phyloP scores from a whole-genome alignment of 2,113 vertebrate genomes.

The Rostratula benghalensis region DNA sequence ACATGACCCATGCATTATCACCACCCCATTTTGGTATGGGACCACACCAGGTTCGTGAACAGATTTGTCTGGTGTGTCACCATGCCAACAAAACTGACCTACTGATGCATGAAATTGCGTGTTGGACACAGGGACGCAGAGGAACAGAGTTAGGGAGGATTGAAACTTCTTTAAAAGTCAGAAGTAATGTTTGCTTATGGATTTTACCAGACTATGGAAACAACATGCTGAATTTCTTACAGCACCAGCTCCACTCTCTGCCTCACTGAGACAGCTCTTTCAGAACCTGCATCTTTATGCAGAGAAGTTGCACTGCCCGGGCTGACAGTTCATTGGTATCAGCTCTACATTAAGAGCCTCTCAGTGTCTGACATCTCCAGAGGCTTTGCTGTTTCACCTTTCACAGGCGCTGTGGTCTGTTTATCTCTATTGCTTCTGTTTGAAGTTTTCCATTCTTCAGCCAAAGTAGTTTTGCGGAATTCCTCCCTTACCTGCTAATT shows the following conservation, averaged over 20 bases:
- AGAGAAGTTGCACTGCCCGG: not conserved
- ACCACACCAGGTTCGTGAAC: not conserved
- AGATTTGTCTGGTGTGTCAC: not conserved
- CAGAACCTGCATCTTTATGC: not conserved
- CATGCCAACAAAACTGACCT: not conserved
- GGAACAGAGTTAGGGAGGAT: not conserved
- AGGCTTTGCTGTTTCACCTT: constrained; percentile 1
- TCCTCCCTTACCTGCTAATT: constrained; percentile 35
- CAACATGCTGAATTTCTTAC: not conserved
- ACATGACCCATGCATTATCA: rapidly evolving
- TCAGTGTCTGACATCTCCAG: not conserved
- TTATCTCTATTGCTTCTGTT: not conserved
- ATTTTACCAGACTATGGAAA: not conserved
- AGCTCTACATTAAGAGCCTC: not conserved
- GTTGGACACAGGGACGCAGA: not conserved
- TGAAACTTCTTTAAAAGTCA: not conserved
- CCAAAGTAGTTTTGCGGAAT: not conserved
- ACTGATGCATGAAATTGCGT: no score
- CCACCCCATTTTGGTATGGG: rapidly evolving
- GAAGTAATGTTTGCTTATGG: not conserved
- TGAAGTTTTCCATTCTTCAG: not conserved
- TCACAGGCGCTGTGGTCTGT: not conserved
- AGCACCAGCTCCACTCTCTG: not conserved
- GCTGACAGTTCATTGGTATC: not conserved
- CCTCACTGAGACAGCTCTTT: not conserved